These are phyloP conservation scores for Indri indri DNA, from an alignment of 2,113 vertebrate species.

Conservation along the genomic window DNA sequence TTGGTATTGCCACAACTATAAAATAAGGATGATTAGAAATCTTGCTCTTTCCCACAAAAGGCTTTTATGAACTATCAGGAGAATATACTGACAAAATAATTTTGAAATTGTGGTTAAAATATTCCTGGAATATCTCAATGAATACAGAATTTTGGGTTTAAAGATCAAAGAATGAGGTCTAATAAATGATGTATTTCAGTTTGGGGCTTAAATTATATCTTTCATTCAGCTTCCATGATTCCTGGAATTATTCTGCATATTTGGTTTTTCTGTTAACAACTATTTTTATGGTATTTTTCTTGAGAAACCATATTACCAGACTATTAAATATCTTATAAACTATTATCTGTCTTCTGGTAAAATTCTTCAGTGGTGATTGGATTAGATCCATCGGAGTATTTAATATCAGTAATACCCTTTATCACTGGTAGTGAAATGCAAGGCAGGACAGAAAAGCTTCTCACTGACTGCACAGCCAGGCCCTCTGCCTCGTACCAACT, in stretches of 20 bases:
- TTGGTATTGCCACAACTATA: neutral
- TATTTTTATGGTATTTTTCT: slow-evolving; percentile 58
- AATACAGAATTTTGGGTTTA: slow-evolving; percentile 35
- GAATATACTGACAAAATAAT: slow-evolving; percentile 45
- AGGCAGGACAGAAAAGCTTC: neutral
- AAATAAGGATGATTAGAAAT: neutral
- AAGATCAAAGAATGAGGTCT: slow-evolving; percentile 44
- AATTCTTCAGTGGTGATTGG: neutral
- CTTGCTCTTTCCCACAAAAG: neutral
- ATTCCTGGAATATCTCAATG: slow-evolving; percentile 39
- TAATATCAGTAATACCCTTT: neutral
- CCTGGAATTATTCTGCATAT: slow-evolving; percentile 50
- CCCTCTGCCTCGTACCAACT: neutral
- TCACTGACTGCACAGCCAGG: no score
- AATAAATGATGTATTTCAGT: slow-evolving; percentile 54
- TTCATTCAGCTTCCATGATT: neutral
- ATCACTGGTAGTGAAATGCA: neutral
- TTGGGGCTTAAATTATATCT: slow-evolving; percentile 8
- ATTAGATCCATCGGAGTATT: neutral
- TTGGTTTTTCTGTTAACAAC: slow-evolving; percentile 44
- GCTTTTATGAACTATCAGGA: neutral
- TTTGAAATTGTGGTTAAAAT: slow-evolving; percentile 51
- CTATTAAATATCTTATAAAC: neutral
- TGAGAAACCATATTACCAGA: neutral
- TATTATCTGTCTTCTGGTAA: slow-evolving; percentile 35